These are phyloP conservation scores for Drosophila nr. perissopoda DNA, from an alignment of 2,888 invertebrate species.

Conservation along the genomic window DNA sequence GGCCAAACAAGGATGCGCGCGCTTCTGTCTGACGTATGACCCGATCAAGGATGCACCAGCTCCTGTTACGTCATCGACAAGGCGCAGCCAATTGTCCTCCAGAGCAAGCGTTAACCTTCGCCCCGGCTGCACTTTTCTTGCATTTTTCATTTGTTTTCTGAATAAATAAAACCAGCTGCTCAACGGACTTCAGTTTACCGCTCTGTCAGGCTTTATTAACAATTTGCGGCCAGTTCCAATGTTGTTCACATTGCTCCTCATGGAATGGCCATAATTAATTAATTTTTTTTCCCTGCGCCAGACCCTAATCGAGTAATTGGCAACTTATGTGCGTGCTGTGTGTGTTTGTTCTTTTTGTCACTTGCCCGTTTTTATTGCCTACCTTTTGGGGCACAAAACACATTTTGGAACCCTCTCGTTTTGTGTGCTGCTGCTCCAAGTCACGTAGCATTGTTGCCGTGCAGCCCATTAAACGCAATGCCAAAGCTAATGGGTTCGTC, in stretches of 20 bases:
- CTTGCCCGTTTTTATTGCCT: conserved; percentile 40
- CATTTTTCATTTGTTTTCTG: conserved; percentile 42
- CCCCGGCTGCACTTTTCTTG: conserved; percentile 38
- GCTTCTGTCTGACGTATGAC: conserved; percentile 55
- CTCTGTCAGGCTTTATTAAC: neutral
- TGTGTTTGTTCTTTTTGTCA: conserved; percentile 26
- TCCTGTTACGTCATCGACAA: conserved; percentile 64
- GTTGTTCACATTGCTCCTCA: neutral
- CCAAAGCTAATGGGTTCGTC: conserved; percentile 49
- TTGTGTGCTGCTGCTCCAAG: neutral
- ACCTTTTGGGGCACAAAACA: conserved; percentile 32
- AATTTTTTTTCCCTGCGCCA: neutral
- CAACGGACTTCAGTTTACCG: neutral
- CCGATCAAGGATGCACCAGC: conserved; percentile 65
- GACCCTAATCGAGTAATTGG: conserved; percentile 47
- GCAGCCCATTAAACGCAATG: conserved; percentile 41
- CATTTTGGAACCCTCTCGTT: neutral
- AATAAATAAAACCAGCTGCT: conserved; percentile 53
- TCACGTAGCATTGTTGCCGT: conserved; percentile 36
- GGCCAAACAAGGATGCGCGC: conserved; percentile 36
- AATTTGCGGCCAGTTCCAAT: neutral
- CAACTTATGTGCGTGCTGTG: conserved; percentile 19
- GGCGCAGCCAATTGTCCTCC: conserved; percentile 52
- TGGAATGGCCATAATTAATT: conserved; percentile 53
- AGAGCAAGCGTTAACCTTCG: conserved; percentile 73